These are phyloP conservation scores for Melitaea cinxia DNA, from an alignment of 1,140 invertebrate species.

Conservation along the genomic window DNA sequence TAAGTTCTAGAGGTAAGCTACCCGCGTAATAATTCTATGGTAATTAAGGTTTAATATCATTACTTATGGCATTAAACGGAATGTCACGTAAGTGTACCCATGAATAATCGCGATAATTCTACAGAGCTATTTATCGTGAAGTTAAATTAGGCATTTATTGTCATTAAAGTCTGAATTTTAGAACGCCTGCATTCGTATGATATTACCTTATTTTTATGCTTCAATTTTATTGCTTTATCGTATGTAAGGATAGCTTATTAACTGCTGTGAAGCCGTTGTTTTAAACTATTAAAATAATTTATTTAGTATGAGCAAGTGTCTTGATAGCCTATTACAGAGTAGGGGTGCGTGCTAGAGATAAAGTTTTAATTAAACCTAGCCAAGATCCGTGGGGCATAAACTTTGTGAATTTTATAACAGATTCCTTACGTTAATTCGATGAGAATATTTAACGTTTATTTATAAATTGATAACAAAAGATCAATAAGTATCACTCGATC, in stretches of 20 bases:
- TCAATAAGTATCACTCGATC: not conserved
- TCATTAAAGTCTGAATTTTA: no score
- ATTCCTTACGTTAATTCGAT: not conserved
- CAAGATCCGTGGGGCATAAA: slow-evolving; percentile 3
- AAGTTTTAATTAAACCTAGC: not conserved
- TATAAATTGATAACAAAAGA: not conserved
- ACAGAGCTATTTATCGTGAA: no score
- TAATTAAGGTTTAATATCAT: no score
- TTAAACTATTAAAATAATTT: not conserved
- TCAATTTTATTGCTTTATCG: not conserved
- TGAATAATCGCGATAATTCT: no score
- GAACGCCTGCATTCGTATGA: no score
- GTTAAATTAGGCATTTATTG: no score
- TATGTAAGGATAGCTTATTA: no score
- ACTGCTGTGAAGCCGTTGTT: not conserved
- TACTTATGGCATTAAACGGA: no score
- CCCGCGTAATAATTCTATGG: no score
- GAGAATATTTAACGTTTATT: not conserved
- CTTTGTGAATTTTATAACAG: not conserved
- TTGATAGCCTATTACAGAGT: not conserved
- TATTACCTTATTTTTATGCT: no score
- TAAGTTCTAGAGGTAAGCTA: no score
- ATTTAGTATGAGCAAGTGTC: not conserved
- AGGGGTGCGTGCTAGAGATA: not conserved
- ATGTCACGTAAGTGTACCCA: no score